phyloP scores from a whole-genome alignment of 2,113 vertebrate genomes.

The Entelurus aequoreus region DNA sequence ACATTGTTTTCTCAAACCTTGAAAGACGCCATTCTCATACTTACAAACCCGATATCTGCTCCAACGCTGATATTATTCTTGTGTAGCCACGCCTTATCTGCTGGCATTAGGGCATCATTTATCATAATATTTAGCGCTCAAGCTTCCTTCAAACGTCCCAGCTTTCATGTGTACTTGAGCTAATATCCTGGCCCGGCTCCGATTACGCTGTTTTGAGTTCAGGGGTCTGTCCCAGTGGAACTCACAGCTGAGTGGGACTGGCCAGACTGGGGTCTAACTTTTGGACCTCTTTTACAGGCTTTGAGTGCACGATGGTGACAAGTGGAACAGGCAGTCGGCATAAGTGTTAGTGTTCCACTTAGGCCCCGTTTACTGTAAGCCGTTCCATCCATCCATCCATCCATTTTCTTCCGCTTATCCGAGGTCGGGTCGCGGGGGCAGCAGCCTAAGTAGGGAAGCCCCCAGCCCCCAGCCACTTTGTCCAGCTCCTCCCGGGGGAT shows the following conservation, averaged over 20 bases:
- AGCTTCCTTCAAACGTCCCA: constrained; percentile 63
- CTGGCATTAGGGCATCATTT: constrained; percentile 62
- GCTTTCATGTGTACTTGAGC: constrained; percentile 74
- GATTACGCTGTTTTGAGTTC: constrained; percentile 64
- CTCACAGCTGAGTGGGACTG: constrained; percentile 47
- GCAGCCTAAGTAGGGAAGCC: too few species aligned
- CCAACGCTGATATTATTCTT: constrained; percentile 55
- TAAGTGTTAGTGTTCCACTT: neutral
- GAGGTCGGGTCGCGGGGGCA: too few species aligned
- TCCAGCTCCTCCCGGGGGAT: too few species aligned
- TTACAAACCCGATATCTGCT: constrained; percentile 9
- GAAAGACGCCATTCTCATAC: constrained; percentile 10
- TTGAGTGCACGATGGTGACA: constrained; percentile 8
- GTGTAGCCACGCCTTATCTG: constrained; percentile 55
- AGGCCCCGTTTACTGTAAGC: neutral
- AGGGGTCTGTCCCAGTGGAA: constrained; percentile 52
- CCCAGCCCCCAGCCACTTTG: too few species aligned
- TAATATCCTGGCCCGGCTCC: constrained; percentile 71
- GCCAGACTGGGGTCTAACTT: constrained; percentile 14
- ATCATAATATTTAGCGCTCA: constrained; percentile 69
- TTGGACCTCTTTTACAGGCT: constrained; percentile 13
- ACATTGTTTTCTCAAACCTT: constrained; percentile 8
- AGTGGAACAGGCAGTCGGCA: constrained; percentile 2
- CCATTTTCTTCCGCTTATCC: too few species aligned
- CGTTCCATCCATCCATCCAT: too few species aligned